A percentile compares a stretch with the other conserved stretches of the same genome.
phyloP scores from a whole-genome alignment of 2,113 vertebrate species.

The Anser brachyrhynchus region DNA sequence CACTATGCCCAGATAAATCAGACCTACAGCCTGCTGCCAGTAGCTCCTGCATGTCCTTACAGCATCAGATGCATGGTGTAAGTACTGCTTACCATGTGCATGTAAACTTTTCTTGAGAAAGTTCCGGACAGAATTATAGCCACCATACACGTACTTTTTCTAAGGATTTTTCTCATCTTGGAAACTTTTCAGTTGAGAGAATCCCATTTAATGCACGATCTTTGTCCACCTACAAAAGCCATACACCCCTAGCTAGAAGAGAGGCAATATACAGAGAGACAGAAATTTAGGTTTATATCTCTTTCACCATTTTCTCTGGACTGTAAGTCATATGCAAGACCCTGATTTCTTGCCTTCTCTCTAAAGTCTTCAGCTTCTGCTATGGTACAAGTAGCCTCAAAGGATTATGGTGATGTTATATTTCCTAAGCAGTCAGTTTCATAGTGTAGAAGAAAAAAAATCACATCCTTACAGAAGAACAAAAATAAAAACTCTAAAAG shows the following conservation, averaged over 20 bases:
- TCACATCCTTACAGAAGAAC: background rate
- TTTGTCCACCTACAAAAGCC: background rate
- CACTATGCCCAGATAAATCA: background rate
- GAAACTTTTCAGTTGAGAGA: background rate
- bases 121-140: background rate
- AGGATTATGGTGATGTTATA: background rate
- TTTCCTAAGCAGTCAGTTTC: background rate
- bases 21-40: background rate
- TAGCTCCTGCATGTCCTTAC: accelerated
- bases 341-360: background rate
- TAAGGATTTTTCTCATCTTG: background rate
- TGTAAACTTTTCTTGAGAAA: background rate
- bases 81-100: background rate
- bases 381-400: background rate
- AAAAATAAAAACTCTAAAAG: background rate
- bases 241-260: no score
- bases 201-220: background rate
- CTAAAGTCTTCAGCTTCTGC: background rate
- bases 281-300: background rate
- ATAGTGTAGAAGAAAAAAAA: background rate
- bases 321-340: background rate
- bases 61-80: background rate
- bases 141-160: background rate
- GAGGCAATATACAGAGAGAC: background rate
- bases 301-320: background rate